Base-by-base conservation (phyloP, 2,888 invertebrate species). In the Crematogaster levior region DNA sequence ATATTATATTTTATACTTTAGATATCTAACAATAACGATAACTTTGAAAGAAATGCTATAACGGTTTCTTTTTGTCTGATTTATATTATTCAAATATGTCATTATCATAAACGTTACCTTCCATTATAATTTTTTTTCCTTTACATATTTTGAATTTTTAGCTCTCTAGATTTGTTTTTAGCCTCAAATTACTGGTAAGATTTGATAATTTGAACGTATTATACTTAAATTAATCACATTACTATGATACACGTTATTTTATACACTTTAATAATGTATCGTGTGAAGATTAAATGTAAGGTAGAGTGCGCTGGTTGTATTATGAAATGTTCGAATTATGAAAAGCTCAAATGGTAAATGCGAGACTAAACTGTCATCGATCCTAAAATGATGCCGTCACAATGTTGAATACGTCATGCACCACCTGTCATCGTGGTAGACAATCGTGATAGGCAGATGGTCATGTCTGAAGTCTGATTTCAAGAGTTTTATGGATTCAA, bases 261-360 rank as follows among this genome's bases (percentile, higher is more conserved):
- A 21, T 3, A 15, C 37, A 4, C 15, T 48, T 24, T 9, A 74
- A 60, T 37, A 18, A 27, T 70, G 30, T 60, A 74, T 34, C 60
- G 3, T 60, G 5, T n/a, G 60, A 74, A 60, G 30, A 21, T 73
- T 30, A 40, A 15, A 0, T 40, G 7, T 61, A 21, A 46, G 34
- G 10, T 7, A 74, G 74, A 74, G 74, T 48, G 74, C 74, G 61
- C 60, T 48, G 24, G 3, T 30, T 58, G 15, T 9, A 58, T 34
- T 5, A 24, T 43, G 2, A 15, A 43, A 46, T 1, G 9, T 18
- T 24, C 34, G 15, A 27, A n/a, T 18, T n/a, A 21, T 4, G 12
- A 7, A 7, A 0, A 37, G 15, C 51, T 40, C 74, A 12, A 56
- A 74, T 3, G 74, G 21, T 53, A 53, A 65, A 9, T 30, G 7